These are phyloP conservation scores for Etheostoma nigrum DNA, from an alignment of 2,797 vertebrate species.

Conservation along the genomic window DNA sequence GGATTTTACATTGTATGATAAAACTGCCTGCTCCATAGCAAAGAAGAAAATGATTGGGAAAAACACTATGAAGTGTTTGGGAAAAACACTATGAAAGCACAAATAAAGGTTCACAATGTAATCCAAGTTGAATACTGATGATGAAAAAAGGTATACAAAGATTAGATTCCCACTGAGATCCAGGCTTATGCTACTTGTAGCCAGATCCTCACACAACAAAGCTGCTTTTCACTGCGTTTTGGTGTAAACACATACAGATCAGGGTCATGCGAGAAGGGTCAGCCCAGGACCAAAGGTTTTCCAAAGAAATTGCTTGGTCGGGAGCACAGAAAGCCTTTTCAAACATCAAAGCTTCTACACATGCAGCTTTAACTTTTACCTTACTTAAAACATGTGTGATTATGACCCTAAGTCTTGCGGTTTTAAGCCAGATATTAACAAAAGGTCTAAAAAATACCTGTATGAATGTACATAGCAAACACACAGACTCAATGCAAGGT, in stretches of 20 bases:
- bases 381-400: slow-evolving; percentile 19
- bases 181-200: slow-evolving; percentile 12
- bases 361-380: slow-evolving; percentile 15
- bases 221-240: slow-evolving; percentile 31
- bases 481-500: not conserved
- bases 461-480: not conserved
- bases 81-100: not conserved
- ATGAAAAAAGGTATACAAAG: not conserved
- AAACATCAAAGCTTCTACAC: not conserved
- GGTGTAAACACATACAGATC: slow-evolving; percentile 40
- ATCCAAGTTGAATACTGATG: not conserved
- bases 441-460: slow-evolving; percentile 13
- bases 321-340: not conserved
- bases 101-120: not conserved
- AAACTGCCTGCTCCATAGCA: not conserved
- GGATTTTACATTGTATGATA: too few relatives aligned
- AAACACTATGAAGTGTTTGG: not conserved
- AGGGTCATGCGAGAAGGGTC: slow-evolving; percentile 5
- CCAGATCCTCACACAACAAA: slow-evolving; percentile 25
- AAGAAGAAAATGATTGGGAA: not conserved
- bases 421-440: slow-evolving; percentile 13
- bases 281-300: slow-evolving; percentile 1
- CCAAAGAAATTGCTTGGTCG: not conserved
- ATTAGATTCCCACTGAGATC: not conserved
- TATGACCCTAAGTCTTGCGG: too few relatives aligned